Evolutionary conservation across 2,797 vertebrate genomes (phyloP), one percentile per base, ranked within the genome.

Genomic region (Muscicapa striata): DNA sequence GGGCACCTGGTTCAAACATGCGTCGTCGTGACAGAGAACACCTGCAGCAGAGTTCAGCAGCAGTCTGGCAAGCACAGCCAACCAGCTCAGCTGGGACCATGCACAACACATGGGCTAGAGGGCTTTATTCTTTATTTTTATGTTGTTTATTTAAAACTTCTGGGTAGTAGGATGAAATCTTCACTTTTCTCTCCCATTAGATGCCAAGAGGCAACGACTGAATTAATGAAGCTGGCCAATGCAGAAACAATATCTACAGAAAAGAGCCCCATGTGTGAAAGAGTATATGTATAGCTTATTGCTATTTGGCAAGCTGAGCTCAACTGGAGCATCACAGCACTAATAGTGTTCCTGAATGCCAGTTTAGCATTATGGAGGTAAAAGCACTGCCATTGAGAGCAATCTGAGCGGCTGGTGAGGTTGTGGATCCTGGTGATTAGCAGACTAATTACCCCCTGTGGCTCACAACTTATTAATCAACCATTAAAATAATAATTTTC

Each of bases 401-500:
- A 49, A 85, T 49, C 41, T 27, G 45, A 96, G 79, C 2, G 45
- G 86, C 93, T 95, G 91, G 75, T 84, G 88, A 96, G 24, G 38
- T 70, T 76, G 78, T 84, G 61, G 68, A 96, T 78, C 61, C 73
- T 87, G 72, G 51, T 93, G 64, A 97, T 97, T 96, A 96, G 41
- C 91, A 94, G 78, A 68, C 75, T 97, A 95, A 97, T 97, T 97
- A 94, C 59, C 66, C 94, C 87, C 91, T 38, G 92, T 95, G 92
- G 95, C 93, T 96, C 94, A 88, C 89, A 91, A 89, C 54, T 97
- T 74, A 95, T 97, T 97, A 97, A 97, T 97, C 89, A 96, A 91
- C 89, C 79, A 94, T 93, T 97, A 96, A 96, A 96, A 90, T 40
- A 92, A 94, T 78, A 0, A 19, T 96, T 95, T 97, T 83, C 76